Evolutionary conservation across 2,797 vertebrate genomes (phyloP), one percentile per base, ranked within the genome.

Genomic region (Hybognathus amarus): DNA sequence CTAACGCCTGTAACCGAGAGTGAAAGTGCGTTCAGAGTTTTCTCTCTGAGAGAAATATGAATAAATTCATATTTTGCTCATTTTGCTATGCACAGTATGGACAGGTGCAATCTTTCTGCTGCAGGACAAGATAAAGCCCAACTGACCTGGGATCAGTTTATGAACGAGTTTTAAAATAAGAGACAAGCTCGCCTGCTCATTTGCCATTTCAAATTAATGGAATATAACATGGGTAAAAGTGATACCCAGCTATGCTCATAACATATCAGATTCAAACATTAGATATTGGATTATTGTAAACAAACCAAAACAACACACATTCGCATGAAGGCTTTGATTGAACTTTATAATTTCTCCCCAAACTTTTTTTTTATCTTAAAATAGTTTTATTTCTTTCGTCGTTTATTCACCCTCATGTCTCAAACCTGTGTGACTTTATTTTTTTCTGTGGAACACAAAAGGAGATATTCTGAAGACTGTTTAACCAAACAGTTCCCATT

Each of bases 171-270:
- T 87, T 85, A 90, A 90, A 87, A 50, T 83, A 85, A 87, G 2
- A 47, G 63, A 69, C 74, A 75, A 42, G 87, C 82, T 83, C 86
- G 67, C 85, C 88, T 85, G 90, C 87, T 79, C 83, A 80, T 90
- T 92, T 83, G 90, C 87, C 86, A 87, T 93, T 93, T 93, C 70
- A 89, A 91, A 90, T 87, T 40, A 61, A 79, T 83, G 87, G 74
- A 87, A 73, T 85, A 89, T 84, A 75, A 47, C 3, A 3, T 73
- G 15, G 38, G 30, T 69, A 42, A 63, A 50, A 69, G 7, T 9
- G 9, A 36, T n/a, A 30, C 20, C 50, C 30, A 83, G 61, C 22
- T 33, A 79, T 78, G 22, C 22, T 22, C 27, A 27, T 12, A 30
- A 22, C 30, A 36, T 22, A 30, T 33, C 42, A 78, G 45, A 52